These are phyloP conservation scores for Yasuhikotakia modesta DNA, from an alignment of 2,797 vertebrate species.

Conservation along the genomic window DNA sequence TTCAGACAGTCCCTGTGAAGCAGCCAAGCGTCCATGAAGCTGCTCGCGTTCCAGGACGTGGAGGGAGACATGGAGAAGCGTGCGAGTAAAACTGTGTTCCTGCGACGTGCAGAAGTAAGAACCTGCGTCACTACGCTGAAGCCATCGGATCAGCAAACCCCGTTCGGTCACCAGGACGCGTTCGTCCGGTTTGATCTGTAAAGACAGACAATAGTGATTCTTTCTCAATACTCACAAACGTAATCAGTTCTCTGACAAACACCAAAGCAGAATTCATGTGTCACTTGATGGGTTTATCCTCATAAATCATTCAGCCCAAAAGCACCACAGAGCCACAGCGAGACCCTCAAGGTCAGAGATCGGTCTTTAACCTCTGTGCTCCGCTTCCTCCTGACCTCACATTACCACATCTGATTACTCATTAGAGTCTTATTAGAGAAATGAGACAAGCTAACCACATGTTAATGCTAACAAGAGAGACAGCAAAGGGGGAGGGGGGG, in stretches of 20 bases:
- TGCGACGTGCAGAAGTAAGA: conserved; percentile 88
- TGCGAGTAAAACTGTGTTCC: conserved; percentile 90
- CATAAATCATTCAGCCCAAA: conserved; percentile 55
- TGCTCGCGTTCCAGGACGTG: conserved; percentile 86
- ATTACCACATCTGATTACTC: conserved; percentile 56
- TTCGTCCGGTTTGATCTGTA: conserved; percentile 87
- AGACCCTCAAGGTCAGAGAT: conserved; percentile 56
- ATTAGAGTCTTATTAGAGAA: conserved; percentile 58
- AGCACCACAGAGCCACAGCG: conserved; percentile 33
- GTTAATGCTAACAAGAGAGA: conserved; percentile 25
- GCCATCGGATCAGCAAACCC: conserved; percentile 89
- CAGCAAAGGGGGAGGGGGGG: background rate
- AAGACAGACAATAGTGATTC: background rate
- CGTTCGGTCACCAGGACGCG: conserved; percentile 86
- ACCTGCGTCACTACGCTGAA: conserved; percentile 84
- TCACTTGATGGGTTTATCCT: conserved; percentile 50
- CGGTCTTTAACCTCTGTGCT: conserved; percentile 52
- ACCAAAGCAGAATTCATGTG: conserved; percentile 51
- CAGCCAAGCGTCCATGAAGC: conserved; percentile 77
- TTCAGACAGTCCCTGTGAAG: conserved; percentile 74
- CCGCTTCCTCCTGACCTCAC: conserved; percentile 59
- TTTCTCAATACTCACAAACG: background rate
- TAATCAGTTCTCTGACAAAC: background rate
- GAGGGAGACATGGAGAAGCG: conserved; percentile 84
- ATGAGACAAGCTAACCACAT: conserved; percentile 47